phyloP scores from a whole-genome alignment of 2,113 vertebrate genomes.

The Labeo rohita region DNA sequence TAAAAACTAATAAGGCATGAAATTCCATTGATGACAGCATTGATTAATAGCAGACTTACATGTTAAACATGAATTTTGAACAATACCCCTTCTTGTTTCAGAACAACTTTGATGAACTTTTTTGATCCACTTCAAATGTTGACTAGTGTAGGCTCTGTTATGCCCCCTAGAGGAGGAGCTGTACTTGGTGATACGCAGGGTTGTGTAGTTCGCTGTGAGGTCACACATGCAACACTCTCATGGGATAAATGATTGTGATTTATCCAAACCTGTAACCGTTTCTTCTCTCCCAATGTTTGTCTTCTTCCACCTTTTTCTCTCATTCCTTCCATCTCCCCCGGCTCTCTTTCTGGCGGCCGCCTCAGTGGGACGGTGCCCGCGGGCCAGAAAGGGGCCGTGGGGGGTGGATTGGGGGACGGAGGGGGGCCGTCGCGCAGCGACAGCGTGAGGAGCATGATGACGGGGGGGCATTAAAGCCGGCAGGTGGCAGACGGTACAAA shows the following conservation, averaged over 20 bases:
- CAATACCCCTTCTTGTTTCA: too few relatives aligned
- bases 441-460: conserved; percentile 89
- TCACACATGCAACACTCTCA: conserved; percentile 36
- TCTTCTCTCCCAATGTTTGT: conserved; percentile 66
- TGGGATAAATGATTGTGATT: conserved; percentile 15
- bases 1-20: too few relatives aligned
- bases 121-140: too few relatives aligned
- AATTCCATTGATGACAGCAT: too few relatives aligned
- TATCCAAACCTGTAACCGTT: conserved; percentile 61
- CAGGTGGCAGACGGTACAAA: conserved; percentile 95
- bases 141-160: too few relatives aligned
- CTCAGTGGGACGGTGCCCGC: conserved; percentile 92
- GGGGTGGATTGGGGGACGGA: conserved; percentile 80
- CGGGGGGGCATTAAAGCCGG: conserved; percentile 84
- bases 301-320: conserved; percentile 63
- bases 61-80: too few relatives aligned
- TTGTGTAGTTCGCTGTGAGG: not conserved
- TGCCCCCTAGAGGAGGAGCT: conserved; percentile 24
- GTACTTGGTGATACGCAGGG: not conserved
- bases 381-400: conserved; percentile 87
- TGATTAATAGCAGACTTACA: too few relatives aligned
- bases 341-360: conserved; percentile 66
- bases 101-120: too few relatives aligned
- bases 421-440: conserved; percentile 89
- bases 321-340: conserved; percentile 46